A percentile compares a stretch with the other conserved stretches of the same genome.
phyloP scores from a whole-genome alignment of 92 coral and sea anemone species.

The Epizoanthus stellaris region DNA sequence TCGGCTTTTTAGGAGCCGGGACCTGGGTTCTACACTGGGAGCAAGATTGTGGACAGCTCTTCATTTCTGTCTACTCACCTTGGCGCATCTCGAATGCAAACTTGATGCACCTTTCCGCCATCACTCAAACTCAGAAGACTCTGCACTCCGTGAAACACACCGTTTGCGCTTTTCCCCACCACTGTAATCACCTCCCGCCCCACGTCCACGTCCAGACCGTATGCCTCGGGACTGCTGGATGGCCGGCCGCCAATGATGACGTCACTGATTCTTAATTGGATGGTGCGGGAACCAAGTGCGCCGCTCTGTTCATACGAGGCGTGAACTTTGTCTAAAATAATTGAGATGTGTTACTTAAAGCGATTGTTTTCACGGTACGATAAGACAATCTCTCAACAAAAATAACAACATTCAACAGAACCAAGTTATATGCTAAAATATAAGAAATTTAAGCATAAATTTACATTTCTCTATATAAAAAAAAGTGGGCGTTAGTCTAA shows the following conservation, averaged over 20 bases:
- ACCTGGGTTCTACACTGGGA: too few species aligned
- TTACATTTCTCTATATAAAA: too few species aligned
- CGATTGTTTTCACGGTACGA: background rate
- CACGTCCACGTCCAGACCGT: conserved; percentile 71
- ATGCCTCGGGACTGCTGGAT: conserved; percentile 67
- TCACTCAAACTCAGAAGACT: conserved; percentile 58
- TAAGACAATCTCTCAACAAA: background rate
- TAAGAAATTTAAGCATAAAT: too few species aligned
- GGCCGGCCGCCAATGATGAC: conserved; percentile 29
- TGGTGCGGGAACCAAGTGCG: conserved; percentile 25
- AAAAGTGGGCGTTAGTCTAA: too few species aligned
- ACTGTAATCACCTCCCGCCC: conserved; percentile 57
- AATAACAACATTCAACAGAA: background rate
- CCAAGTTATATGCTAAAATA: too few species aligned
- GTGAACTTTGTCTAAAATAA: conserved; percentile 17
- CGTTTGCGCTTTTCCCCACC: conserved; percentile 67
- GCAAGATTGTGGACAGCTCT: background rate
- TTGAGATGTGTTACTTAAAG: background rate
- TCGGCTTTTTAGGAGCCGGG: too few species aligned
- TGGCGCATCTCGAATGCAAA: conserved; percentile 56
- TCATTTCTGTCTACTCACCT: conserved; percentile 5
- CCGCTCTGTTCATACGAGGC: conserved; percentile 27
- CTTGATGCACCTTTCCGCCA: conserved; percentile 67
- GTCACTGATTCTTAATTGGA: conserved; percentile 58
- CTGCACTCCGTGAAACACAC: conserved; percentile 74